Percentiles rank a stretch among this genome's conserved stretches.
Conservation (phyloP, 1,140 invertebrate species). For the Trissolcus basalis region DNA sequence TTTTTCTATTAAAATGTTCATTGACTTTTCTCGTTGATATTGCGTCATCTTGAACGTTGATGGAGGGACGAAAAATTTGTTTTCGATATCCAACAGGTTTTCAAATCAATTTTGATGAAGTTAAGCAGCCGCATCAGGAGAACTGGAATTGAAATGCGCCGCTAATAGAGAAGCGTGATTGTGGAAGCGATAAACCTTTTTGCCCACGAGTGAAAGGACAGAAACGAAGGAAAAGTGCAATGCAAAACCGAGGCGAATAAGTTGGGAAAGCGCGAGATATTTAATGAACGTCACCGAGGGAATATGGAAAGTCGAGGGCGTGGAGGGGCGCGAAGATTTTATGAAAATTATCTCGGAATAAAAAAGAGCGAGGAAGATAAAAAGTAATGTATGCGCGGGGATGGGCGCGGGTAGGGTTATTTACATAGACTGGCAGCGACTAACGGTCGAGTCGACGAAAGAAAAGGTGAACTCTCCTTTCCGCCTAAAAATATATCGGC, state of each 20-base stretch:
- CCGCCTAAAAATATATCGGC: conserved; percentile 70
- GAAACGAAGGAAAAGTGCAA: conserved; percentile 6
- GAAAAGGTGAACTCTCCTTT: conserved; percentile 36
- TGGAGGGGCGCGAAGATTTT: conserved; percentile 63
- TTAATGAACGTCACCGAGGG: conserved; percentile 60
- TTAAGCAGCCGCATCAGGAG: not conserved
- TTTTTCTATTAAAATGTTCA: conserved; percentile 69
- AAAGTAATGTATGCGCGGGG: conserved; percentile 74
- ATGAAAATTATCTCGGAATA: conserved; percentile 72
- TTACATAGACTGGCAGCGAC: conserved; percentile 65
- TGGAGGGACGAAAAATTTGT: conserved; percentile 24
- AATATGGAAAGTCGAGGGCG: conserved; percentile 54
- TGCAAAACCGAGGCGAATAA: conserved; percentile 32
- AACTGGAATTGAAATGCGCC: conserved; percentile 18
- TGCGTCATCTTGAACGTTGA: conserved; percentile 24
- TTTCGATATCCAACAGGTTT: conserved; percentile 25
- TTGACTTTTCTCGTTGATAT: conserved; percentile 32
- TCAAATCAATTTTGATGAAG: conserved; percentile 1
- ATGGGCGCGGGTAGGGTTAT: conserved; percentile 56
- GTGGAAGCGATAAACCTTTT: conserved; percentile 10
- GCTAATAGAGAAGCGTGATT: conserved; percentile 6
- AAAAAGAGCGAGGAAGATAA: conserved; percentile 70
- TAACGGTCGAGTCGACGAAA: conserved; percentile 39
- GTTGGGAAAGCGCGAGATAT: conserved; percentile 52
- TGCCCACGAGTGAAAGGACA: conserved; percentile 18